Evolutionary conservation across 2,797 vertebrate genomes (phyloP).

Genomic region (Melanotaenia parkinsoni): DNA sequence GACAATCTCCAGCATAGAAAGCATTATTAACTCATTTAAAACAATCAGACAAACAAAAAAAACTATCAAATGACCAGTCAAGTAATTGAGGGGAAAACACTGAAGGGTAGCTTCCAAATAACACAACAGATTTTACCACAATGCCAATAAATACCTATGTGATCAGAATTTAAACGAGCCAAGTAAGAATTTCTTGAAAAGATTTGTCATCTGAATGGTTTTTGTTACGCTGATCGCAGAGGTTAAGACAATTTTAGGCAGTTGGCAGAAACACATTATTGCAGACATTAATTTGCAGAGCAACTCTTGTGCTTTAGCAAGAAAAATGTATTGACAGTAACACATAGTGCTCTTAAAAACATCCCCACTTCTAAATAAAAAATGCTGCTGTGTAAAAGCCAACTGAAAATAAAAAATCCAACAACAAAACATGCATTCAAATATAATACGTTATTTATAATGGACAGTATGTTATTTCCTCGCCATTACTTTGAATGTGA

Average conservation of each 20-base stretch:
- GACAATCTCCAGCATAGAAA: conserved; percentile 17
- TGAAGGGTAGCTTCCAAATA: conserved; percentile 26
- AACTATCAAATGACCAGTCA: conserved; percentile 22
- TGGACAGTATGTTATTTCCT: conserved; percentile 23
- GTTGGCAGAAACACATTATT: conserved; percentile 74
- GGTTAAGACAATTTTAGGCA: conserved; percentile 81
- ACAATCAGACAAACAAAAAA: conserved; percentile 13
- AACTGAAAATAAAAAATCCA: not conserved
- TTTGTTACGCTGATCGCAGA: conserved; percentile 71
- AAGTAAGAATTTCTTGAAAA: conserved; percentile 24
- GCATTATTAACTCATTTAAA: conserved; percentile 23
- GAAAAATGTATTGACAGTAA: conserved; percentile 8
- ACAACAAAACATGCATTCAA: conserved; percentile 13
- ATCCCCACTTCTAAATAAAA: conserved; percentile 4
- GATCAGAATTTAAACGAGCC: conserved; percentile 34
- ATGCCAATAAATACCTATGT: conserved; percentile 41
- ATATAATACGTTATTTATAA: conserved; percentile 9
- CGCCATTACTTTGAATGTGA: conserved; percentile 66
- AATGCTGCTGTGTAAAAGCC: not conserved
- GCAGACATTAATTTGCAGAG: conserved; percentile 52
- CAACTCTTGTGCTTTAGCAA: conserved; percentile 18
- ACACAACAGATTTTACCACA: conserved; percentile 25
- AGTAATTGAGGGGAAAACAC: conserved; percentile 18
- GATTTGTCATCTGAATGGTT: conserved; percentile 28
- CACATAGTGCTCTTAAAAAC: conserved; percentile 14